A percentile compares a stretch with the other conserved stretches of the same genome.
These are phyloP conservation scores for Oconnorella tubifera DNA, from an alignment of 2,888 invertebrate genomes.

Conservation along the genomic window DNA sequence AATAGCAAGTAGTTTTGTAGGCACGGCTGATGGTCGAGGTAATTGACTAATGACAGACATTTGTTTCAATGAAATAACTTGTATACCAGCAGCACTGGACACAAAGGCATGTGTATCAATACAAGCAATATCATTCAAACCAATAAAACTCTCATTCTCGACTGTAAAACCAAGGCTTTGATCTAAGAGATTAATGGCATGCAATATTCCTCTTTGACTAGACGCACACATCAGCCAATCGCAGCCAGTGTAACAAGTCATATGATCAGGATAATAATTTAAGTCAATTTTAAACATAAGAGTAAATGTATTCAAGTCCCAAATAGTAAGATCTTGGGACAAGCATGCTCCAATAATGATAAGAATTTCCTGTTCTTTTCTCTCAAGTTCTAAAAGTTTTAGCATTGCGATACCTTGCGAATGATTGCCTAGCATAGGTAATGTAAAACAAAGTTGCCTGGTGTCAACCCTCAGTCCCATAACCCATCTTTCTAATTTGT, in stretches of 20 bases:
- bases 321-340: not conserved
- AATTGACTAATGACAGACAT: no score
- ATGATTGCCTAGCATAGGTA: not conserved
- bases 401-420: not conserved
- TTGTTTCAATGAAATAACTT: not conserved
- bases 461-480: conserved; percentile 26
- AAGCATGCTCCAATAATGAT: not conserved
- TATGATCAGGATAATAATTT: no score
- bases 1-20: not conserved
- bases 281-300: not conserved
- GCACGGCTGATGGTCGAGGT: no score
- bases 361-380: not conserved
- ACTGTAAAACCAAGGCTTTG: not conserved
- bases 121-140: not conserved
- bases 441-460: conserved; percentile 17
- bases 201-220: not conserved
- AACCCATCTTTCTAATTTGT: conserved; percentile 12
- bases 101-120: not conserved
- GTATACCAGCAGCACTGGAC: not conserved
- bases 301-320: not conserved
- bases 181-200: not conserved
- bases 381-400: not conserved
- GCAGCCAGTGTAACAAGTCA: no score
- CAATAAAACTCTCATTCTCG: not conserved
- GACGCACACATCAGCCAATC: no score